Evolutionary conservation across 2,797 vertebrate species (phyloP).

Genomic region (Rhabdomys pumilio): DNA sequence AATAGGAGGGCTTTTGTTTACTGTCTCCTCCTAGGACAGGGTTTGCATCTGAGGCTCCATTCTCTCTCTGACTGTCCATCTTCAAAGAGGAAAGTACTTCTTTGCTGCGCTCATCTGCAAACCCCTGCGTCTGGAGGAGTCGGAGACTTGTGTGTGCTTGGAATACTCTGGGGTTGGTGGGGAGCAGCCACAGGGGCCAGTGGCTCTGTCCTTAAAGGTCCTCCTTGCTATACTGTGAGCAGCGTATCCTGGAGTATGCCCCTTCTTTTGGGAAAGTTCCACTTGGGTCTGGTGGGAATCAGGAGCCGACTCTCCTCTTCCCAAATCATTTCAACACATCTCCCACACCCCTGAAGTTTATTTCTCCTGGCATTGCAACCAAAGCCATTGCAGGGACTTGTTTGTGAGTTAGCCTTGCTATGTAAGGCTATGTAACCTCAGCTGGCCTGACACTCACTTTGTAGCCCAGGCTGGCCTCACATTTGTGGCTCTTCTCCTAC

Average conservation of each 20-base stretch:
- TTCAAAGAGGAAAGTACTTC: conserved; percentile 46
- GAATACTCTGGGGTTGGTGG: neutral
- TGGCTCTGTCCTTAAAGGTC: neutral
- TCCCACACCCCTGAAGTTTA: neutral
- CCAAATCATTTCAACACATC: neutral
- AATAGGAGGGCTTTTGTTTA: conserved; percentile 65
- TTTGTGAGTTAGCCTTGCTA: neutral
- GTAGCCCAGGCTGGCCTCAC: neutral
- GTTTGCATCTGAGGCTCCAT: conserved; percentile 10
- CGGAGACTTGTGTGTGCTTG: neutral
- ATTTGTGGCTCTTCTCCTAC: neutral
- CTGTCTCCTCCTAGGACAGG: conserved; percentile 43
- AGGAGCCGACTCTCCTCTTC: neutral
- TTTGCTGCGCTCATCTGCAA: neutral
- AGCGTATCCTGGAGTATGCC: neutral
- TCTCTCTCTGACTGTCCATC: conserved; percentile 35
- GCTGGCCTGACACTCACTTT: neutral
- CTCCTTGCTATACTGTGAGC: neutral
- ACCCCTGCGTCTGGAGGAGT: neutral
- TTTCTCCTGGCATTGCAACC: neutral
- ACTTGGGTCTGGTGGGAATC: neutral
- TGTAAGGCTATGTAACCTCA: neutral
- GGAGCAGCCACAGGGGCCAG: neutral
- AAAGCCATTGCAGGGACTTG: neutral
- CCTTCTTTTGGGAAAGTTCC: neutral